Base-by-base conservation (phyloP, 2,113 vertebrate genomes). In the Phalacrocorax aristotelis region DNA sequence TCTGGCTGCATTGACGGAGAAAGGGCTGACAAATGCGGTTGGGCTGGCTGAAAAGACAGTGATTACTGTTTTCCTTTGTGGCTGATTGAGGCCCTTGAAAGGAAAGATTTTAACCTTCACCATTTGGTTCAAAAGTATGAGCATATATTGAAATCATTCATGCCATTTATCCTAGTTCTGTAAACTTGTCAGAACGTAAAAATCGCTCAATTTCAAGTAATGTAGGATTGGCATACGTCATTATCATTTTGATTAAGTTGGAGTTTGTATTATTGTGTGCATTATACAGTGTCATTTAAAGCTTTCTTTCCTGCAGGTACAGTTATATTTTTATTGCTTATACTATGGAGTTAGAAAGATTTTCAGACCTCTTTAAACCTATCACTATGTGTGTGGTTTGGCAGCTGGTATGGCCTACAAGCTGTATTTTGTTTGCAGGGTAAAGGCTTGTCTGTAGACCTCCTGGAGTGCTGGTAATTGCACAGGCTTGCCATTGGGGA, bases 31-130 rank as follows among this genome's bases (percentile, higher is more conserved):
- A 99, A 99, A 99, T 98, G 98, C 98, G 97, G 98, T 98, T 98
- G 98, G 99, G 99, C 99, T 98, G 98, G 98, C 99, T 99, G 99
- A 99, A 99, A 98, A 99, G 99, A 99, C 99, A 99, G 99, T 99
- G 99, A 99, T 99, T 99, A 99, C 99, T 99, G 99, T 99, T 99
- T 99, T 99, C 99, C 99, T 99, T 99, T 99, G 99, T 99, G 99
- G 99, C 99, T 99, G 99, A 99, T 99, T 99, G 99, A 99, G 99
- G 99, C 99, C 99, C 99, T 99, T 99, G 99, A 99, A 99, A 99
- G 99, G 99, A 99, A 99, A 99, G 99, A 99, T 99, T 99, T 99
- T 99, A 99, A 99, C 99, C 99, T 99, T 99, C 99, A 99, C 99
- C 98, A 99, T 99, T 99, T 99, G 99, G 99, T 99, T 98, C 98